Conservation (phyloP, 2,113 vertebrate species). For the Petaurus breviceps region DNA sequence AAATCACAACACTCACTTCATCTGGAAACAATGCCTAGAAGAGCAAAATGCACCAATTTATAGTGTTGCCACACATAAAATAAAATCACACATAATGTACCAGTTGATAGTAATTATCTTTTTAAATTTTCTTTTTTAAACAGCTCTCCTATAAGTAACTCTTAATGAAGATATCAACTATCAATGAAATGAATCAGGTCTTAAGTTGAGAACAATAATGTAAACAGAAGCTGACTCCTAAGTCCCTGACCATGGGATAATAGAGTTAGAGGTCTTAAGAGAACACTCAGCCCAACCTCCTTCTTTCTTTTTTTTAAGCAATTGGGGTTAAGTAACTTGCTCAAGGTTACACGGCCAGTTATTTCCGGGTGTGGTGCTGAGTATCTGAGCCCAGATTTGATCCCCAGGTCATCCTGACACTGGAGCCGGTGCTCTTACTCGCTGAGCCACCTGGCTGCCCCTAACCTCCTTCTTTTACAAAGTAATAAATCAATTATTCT, state of each 20-base stretch:
- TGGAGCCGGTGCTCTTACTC: too few relatives aligned
- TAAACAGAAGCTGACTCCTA: not conserved
- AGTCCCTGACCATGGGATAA: not conserved
- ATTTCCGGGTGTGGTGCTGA: too few relatives aligned
- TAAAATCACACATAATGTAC: not conserved
- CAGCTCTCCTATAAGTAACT: conserved; percentile 42
- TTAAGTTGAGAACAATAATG: not conserved
- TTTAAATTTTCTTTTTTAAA: conserved; percentile 7
- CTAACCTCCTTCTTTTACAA: not conserved
- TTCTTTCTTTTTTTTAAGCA: too few relatives aligned
- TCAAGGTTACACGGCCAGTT: too few relatives aligned
- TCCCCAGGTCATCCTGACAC: too few relatives aligned
- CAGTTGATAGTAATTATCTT: not conserved
- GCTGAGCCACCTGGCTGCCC: too few relatives aligned
- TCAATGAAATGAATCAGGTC: not conserved
- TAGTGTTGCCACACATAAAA: not conserved
- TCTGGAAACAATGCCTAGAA: not conserved
- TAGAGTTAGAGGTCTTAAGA: not conserved
- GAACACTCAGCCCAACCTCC: not conserved
- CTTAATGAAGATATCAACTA: conserved; percentile 26
- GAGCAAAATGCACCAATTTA: conserved; percentile 11
- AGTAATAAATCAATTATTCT: not conserved
- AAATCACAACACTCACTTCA: not conserved
- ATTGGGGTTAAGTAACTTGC: too few relatives aligned
- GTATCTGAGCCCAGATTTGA: too few relatives aligned